Percentiles rank a stretch among this genome's conserved stretches.
Conservation (phyloP, 2,888 invertebrate genomes). For the Hyppa rectilinea region DNA sequence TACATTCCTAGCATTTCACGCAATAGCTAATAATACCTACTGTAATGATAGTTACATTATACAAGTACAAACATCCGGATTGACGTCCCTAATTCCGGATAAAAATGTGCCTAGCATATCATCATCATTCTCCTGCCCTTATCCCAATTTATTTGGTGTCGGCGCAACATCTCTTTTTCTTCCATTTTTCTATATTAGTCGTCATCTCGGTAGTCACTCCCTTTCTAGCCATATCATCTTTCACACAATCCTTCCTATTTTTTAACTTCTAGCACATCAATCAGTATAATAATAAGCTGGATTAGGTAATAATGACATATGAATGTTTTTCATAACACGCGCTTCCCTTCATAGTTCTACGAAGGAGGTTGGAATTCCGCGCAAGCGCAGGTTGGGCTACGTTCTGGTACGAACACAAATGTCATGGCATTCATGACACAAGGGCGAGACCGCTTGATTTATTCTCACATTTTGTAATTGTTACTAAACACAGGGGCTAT, state of each 20-base stretch:
- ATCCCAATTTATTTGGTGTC: too few relatives aligned
- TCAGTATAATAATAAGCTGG: neutral
- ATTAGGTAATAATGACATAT: neutral
- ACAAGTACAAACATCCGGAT: conserved; percentile 14
- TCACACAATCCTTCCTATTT: too few relatives aligned
- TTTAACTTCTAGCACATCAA: too few relatives aligned
- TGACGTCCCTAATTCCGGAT: conserved; percentile 3
- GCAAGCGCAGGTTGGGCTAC: conserved; percentile 67
- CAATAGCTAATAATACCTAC: conserved; percentile 24
- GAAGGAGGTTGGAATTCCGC: conserved; percentile 74
- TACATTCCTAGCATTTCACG: conserved; percentile 42
- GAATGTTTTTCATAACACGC: conserved; percentile 70
- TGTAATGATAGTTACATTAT: conserved; percentile 26
- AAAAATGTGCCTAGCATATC: too few relatives aligned
- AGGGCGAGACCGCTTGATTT: conserved; percentile 75
- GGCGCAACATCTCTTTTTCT: too few relatives aligned
- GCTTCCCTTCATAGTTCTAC: conserved; percentile 74
- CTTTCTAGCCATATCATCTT: too few relatives aligned
- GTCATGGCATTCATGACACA: conserved; percentile 81
- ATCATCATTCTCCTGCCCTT: too few relatives aligned
- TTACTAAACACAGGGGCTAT: conserved; percentile 35
- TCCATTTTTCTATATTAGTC: too few relatives aligned
- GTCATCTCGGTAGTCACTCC: too few relatives aligned
- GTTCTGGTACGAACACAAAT: conserved; percentile 76
- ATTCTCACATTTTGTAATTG: conserved; percentile 61